Evolutionary conservation across 1,140 invertebrate species (phyloP).

Genomic region (Lepidurus arcticus): DNA sequence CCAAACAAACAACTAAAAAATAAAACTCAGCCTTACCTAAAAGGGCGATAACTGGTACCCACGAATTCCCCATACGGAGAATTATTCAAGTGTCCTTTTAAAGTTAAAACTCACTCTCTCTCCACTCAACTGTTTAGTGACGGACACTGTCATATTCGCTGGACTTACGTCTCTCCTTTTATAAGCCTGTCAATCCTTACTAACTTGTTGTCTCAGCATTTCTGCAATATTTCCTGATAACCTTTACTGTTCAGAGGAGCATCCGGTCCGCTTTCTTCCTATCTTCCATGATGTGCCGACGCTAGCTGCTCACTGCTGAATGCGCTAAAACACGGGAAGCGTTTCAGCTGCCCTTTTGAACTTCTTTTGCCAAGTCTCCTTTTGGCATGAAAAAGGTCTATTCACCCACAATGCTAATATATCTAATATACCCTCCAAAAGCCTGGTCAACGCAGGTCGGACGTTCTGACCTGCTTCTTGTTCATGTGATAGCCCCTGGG

Average conservation of each 20-base stretch:
- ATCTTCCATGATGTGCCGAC: neutral
- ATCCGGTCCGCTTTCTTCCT: slow-evolving; percentile 3
- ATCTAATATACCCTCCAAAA: neutral
- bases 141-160: neutral
- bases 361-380: neutral
- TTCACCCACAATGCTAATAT: neutral
- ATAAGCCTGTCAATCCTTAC: neutral
- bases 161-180: neutral
- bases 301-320: neutral
- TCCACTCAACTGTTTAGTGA: neutral
- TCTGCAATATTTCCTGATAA: neutral
- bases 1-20: neutral
- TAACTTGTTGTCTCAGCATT: neutral
- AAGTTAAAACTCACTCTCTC: neutral
- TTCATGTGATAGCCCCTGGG: neutral
- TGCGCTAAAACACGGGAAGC: slow-evolving; percentile 6
- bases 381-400: neutral
- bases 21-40: neutral
- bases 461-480: slow-evolving; percentile 15
- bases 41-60: slow-evolving; percentile 21
- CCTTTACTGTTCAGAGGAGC: neutral
- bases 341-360: neutral
- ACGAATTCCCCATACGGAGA: neutral
- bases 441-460: slow-evolving; percentile 16
- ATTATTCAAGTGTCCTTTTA: neutral